Base-by-base conservation (phyloP, 2,797 vertebrate species). In the Agapornis canus region DNA sequence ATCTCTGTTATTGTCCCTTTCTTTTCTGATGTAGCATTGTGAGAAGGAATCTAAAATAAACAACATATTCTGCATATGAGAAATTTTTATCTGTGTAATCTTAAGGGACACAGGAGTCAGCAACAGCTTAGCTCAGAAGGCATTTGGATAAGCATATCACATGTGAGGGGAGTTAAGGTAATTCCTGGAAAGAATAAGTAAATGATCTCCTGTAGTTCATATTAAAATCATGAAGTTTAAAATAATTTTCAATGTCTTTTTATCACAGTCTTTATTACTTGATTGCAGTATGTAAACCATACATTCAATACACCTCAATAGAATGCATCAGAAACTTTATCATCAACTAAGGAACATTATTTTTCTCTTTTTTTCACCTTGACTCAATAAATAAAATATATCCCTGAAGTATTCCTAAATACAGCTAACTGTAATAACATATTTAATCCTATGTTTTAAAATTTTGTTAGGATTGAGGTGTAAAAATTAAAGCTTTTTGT, bases 201-300 rank as follows among this genome's bases (percentile, higher is more conserved):
- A 82, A 68, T 68, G 0, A 37, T 59, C 8, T 63, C 0, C 0
- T 11, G 14, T 61, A 57, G 19, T 52, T 82, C 22, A 37, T 70
- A 61, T 32, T 51, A 56, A 81, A 78, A 73, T 52, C 56, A 83
- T 14, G 4, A 31, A 10, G 10, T 48, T 93, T 72, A 65, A 73
- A 49, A 66, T 70, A 54, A 6, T 57, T 57, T 73, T 77, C 15
- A 22, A 2, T 65, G 37, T 23, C 10, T 37, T 72, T 43, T 9
- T 70, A 26, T 54, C 8, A 45, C 49, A 18, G 4, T 35, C 35
- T 35, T 35, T 35, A 35, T 35, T 9, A 35, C 1, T 63, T 75
- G 56, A 57, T 52, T 77, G 66, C 23, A 47, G 13, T 37, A 23
- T 22, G 2, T 76, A 60, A 84, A 8, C 9, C 18, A 21, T 39